Conservation (phyloP, 1,140 invertebrate species). For the Helicoverpa zea region DNA sequence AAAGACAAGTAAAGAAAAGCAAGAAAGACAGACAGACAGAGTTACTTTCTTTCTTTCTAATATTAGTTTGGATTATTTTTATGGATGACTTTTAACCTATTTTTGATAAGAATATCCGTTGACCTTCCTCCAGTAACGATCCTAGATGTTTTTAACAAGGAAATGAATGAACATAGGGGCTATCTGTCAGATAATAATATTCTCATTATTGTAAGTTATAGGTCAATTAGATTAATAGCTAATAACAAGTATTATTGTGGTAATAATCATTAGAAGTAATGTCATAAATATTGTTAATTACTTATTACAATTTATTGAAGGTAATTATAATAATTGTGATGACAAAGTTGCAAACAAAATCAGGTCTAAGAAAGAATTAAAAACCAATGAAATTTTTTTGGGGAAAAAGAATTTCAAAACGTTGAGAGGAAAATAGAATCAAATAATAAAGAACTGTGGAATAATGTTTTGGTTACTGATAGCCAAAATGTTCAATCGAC, state of each 20-base stretch:
- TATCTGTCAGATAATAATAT: neutral
- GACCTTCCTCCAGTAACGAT: neutral
- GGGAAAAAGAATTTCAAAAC: too few relatives aligned
- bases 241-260: slow-evolving; percentile 4
- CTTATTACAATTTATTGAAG: neutral
- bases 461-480: too few relatives aligned
- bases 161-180: neutral
- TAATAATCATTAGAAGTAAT: slow-evolving; percentile 10
- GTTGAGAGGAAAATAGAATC: too few relatives aligned
- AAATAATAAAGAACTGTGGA: too few relatives aligned
- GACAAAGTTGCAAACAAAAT: neutral
- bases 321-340: neutral
- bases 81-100: neutral
- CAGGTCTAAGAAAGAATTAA: too few relatives aligned
- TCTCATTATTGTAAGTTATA: slow-evolving; percentile 7
- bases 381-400: too few relatives aligned
- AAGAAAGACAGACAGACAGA: too few relatives aligned
- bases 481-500: too few relatives aligned
- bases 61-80: too few relatives aligned
- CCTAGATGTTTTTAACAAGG: neutral
- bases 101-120: neutral
- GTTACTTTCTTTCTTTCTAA: too few relatives aligned
- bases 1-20: too few relatives aligned
- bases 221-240: slow-evolving; percentile 19
- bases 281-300: neutral